Conservation (phyloP, 2,797 vertebrate genomes). For the Arctocebus calabarensis region DNA sequence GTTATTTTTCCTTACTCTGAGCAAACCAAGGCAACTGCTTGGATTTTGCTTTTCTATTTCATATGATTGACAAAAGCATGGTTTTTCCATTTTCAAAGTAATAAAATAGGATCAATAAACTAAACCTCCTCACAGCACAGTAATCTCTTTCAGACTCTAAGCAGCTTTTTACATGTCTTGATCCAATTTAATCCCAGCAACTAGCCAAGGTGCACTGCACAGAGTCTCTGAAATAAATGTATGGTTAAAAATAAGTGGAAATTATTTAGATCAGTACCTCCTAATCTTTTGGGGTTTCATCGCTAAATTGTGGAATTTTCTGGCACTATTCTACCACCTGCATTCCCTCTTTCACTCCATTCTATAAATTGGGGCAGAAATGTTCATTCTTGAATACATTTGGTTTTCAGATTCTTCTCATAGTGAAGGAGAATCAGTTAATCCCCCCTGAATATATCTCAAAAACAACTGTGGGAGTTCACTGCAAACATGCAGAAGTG, state of each 20-base stretch:
- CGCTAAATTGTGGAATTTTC: background rate
- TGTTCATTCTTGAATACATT: background rate
- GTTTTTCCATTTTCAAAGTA: slow-evolving; percentile 65
- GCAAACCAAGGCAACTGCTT: background rate
- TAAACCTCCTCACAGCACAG: slow-evolving; percentile 23
- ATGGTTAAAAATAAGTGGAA: slow-evolving; percentile 24
- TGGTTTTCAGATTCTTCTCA: background rate
- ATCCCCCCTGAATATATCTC: background rate
- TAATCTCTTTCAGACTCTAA: slow-evolving; percentile 14
- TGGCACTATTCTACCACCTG: background rate
- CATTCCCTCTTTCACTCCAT: background rate
- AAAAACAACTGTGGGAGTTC: background rate
- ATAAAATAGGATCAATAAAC: slow-evolving; percentile 76
- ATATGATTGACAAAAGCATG: slow-evolving; percentile 70
- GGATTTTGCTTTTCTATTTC: slow-evolving; percentile 32
- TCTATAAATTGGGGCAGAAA: background rate
- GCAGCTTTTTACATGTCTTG: slow-evolving; percentile 22
- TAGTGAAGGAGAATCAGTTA: background rate
- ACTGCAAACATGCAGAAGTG: background rate
- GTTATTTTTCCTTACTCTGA: slow-evolving; percentile 41
- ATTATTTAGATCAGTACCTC: background rate
- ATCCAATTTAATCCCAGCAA: slow-evolving; percentile 52
- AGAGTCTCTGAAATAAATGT: slow-evolving; percentile 42
- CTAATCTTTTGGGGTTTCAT: background rate
- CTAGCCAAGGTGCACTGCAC: background rate